Base-by-base conservation (phyloP, 2,888 invertebrate genomes). In the Chaitophorus viminalis region DNA sequence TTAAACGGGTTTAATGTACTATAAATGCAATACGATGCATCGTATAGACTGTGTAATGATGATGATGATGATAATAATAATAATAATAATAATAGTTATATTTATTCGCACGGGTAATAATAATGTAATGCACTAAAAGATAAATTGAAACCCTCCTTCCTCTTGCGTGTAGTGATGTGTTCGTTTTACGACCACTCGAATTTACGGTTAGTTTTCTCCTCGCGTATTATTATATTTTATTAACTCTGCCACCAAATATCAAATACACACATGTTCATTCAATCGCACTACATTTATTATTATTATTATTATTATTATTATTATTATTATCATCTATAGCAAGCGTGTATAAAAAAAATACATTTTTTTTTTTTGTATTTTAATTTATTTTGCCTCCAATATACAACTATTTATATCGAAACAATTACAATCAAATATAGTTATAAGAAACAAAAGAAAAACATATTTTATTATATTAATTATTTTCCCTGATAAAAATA, bases 1-100 rank as follows among this genome's bases (percentile, higher is more conserved):
- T 77, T 77, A 52, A 77, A 54, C 52, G 54, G 29, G 29, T 77
- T 77, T 77, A 52, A 77, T 77, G 52, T 46, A 77, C 77, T 54
- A 36, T 31, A 31, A 46, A 72, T 33, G 70, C 70, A 29, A 31
- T 31, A 31, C 70, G 31, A n/a, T n/a, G 65, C 65, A 33, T 17
- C 70, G 70, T n/a, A 70, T 29, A 72, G 33, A 72, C 65, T 65
- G 33, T 72, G 70, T 31, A 72, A 29, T 72, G 46, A 14, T 46
- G 46, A 46, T 46, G 46, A 46, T 46, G 25, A 72, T 33, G 17
- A 33, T 72, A 72, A 65, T 33, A 33, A 72, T 4, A 31, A 72
- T 78, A 60, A 17, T n/a, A n/a, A n/a, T n/a, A n/a, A n/a, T n/a
- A n/a, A n/a, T n/a, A n/a, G n/a, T 77, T 54, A 54, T 54, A 77